Conservation (phyloP, 1,140 invertebrate species). For the Geopemphigus sp. region DNA sequence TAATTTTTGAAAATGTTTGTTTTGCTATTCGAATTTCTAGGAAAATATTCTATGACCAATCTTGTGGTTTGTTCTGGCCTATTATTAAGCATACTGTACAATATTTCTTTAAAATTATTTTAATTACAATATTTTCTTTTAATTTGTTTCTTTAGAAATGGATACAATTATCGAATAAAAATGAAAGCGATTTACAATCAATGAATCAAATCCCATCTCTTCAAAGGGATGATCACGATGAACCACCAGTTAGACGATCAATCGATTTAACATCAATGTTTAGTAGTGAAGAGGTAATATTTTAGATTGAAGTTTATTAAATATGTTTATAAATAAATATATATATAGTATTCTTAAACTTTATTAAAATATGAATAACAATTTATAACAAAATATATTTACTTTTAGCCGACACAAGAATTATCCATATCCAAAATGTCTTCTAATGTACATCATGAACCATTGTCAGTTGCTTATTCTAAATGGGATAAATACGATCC, state of each 20-base stretch:
- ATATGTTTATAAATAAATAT: background rate
- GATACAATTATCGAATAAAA: slow-evolving; percentile 27
- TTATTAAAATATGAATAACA: background rate
- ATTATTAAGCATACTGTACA: too few species aligned
- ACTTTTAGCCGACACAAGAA: background rate
- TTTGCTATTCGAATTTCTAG: too few species aligned
- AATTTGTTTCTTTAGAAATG: slow-evolving; percentile 25
- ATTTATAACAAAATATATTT: background rate
- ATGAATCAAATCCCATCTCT: background rate
- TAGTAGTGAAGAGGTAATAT: slow-evolving; percentile 38
- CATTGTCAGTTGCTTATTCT: slow-evolving; percentile 57
- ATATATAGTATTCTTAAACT: background rate
- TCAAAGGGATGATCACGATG: background rate
- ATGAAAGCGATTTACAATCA: background rate
- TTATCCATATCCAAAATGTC: background rate
- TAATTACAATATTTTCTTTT: too few species aligned
- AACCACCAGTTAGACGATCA: background rate
- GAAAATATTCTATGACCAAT: too few species aligned
- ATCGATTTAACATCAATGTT: slow-evolving; percentile 23
- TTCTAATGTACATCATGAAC: background rate
- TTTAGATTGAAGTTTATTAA: background rate
- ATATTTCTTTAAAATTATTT: too few species aligned
- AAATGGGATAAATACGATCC: slow-evolving; percentile 71
- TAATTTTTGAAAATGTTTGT: background rate
- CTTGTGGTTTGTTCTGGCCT: too few species aligned